Conservation (phyloP, 2,113 vertebrate genomes). For the Scomber scombrus region DNA sequence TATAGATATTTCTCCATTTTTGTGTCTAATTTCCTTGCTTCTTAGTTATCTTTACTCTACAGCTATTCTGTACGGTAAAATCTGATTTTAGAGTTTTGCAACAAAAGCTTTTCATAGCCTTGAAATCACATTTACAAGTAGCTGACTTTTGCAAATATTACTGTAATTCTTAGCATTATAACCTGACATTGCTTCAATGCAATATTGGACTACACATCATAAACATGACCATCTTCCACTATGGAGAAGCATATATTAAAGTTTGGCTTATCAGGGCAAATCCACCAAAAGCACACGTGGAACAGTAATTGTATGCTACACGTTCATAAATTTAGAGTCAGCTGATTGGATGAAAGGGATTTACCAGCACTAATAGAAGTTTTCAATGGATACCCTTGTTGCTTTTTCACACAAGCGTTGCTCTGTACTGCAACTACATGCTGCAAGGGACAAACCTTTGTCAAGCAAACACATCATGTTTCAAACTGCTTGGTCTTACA, state of each 20-base stretch:
- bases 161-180: not conserved
- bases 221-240: too few relatives aligned
- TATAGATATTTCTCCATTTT: not conserved
- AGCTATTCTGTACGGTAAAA: not conserved
- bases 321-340: too few relatives aligned
- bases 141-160: constrained; percentile 21
- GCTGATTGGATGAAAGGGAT: too few relatives aligned
- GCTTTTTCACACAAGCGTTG: too few relatives aligned
- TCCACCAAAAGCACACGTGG: not conserved
- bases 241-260: too few relatives aligned
- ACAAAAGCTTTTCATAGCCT: not conserved
- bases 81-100: constrained; percentile 11
- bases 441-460: not conserved
- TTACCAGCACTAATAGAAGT: too few relatives aligned
- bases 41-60: too few relatives aligned
- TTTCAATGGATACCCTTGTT: too few relatives aligned
- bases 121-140: constrained; percentile 6
- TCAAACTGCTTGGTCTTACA: not conserved
- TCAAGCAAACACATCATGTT: constrained; percentile 7
- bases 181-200: not conserved
- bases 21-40: not conserved
- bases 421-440: too few relatives aligned
- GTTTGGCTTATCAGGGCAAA: not conserved
- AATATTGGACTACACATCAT: not conserved
- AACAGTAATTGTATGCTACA: not conserved